Evolutionary conservation across 1,140 invertebrate species (phyloP).

Genomic region (Ylistrum balloti): DNA sequence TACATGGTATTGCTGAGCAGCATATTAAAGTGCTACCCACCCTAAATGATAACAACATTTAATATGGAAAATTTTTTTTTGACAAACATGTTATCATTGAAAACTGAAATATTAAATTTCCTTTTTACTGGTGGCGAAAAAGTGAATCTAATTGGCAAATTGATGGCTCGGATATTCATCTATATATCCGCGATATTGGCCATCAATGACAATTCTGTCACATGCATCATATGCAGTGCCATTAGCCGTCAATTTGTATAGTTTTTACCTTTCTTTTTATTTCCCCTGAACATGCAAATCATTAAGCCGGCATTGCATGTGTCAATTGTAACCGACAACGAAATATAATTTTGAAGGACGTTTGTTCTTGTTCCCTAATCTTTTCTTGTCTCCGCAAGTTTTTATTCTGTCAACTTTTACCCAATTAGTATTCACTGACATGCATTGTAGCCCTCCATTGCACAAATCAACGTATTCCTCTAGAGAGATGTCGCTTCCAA

Average conservation of each 20-base stretch:
- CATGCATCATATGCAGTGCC: neutral
- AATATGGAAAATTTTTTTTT: neutral
- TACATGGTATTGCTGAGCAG: neutral
- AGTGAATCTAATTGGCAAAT: neutral
- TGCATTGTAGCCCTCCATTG: slow-evolving; percentile 7
- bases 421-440: slow-evolving; percentile 25
- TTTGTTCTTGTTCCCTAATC: slow-evolving; percentile 3
- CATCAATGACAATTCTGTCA: neutral
- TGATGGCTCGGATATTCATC: slow-evolving; percentile 9
- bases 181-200: neutral
- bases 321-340: neutral
- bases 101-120: slow-evolving; percentile 29
- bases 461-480: slow-evolving; percentile 34
- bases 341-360: slow-evolving; percentile 35
- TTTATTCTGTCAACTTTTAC: slow-evolving; percentile 21
- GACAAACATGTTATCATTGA: neutral
- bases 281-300: slow-evolving; percentile 32
- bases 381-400: slow-evolving; percentile 1
- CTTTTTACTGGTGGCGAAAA: neutral
- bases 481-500: slow-evolving; percentile 5
- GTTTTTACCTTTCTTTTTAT: slow-evolving; percentile 29
- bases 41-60: neutral
- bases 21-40: neutral
- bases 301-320: neutral
- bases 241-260: neutral